A percentile compares a stretch with the other conserved stretches of the same genome.
Evolutionary conservation across 92 coral and sea anemone species (phyloP).

Genomic region (Epizoanthus ramosus): DNA sequence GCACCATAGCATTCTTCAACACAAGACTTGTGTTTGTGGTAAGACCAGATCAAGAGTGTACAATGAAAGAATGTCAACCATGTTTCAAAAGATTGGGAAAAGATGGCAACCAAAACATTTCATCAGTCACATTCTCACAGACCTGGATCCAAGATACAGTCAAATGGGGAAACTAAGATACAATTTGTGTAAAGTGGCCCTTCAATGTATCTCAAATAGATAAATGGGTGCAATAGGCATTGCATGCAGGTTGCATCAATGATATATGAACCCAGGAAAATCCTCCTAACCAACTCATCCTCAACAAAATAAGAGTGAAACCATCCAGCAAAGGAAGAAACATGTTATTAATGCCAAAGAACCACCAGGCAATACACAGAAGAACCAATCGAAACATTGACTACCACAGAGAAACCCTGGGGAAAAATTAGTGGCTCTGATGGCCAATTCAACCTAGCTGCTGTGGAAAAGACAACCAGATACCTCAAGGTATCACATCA

Average conservation of each 20-base stretch:
- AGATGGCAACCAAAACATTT: conserved; percentile 67
- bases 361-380: conserved; percentile 55
- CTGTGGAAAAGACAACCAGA: no score
- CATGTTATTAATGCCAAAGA: conserved; percentile 50
- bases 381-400: conserved; percentile 28
- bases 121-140: conserved; percentile 61
- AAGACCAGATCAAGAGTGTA: no score
- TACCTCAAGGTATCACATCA: conserved; percentile 19
- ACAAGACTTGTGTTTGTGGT: conserved; percentile 53
- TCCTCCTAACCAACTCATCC: conserved; percentile 51
- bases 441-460: no score
- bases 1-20: no score
- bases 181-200: no score
- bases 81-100: conserved; percentile 52
- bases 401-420: conserved; percentile 47
- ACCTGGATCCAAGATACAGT: conserved; percentile 58
- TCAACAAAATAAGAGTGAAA: conserved; percentile 51
- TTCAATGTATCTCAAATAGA: no score
- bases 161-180: no score
- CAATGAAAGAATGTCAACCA: conserved; percentile 58
- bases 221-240: no score
- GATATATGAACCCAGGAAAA: no score
- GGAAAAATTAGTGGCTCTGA: no score
- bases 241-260: no score
- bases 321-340: conserved; percentile 38